A percentile compares a stretch with the other conserved stretches of the same genome.
These are phyloP conservation scores for Cyprinodon diabolis DNA, from an alignment of 2,797 vertebrate species.

Conservation along the genomic window DNA sequence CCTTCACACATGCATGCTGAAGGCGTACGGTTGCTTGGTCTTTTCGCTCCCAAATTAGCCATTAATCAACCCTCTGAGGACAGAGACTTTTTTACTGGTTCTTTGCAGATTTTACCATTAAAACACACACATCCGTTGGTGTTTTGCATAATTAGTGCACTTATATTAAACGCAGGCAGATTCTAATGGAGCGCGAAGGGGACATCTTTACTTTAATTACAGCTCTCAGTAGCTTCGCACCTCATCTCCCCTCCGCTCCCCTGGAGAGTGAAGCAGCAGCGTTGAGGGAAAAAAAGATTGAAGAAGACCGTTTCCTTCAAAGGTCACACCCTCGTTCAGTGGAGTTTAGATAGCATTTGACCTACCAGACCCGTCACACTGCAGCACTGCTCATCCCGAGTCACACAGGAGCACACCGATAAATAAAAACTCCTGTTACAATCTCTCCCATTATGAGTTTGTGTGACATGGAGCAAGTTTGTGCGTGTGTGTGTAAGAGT, in stretches of 20 bases:
- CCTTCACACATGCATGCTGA: constrained; percentile 57
- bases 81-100: constrained; percentile 1
- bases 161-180: constrained; percentile 63
- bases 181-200: constrained; percentile 67
- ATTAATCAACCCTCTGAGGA: constrained; percentile 62
- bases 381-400: constrained; percentile 33
- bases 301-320: constrained; percentile 55
- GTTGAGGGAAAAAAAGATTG: constrained; percentile 52
- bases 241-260: constrained; percentile 40
- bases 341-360: constrained; percentile 68
- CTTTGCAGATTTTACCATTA: constrained; percentile 44
- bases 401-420: constrained; percentile 39
- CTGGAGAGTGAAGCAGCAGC: constrained; percentile 25
- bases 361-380: constrained; percentile 49
- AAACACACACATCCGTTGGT: constrained; percentile 44
- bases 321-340: constrained; percentile 59
- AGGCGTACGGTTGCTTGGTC: constrained; percentile 1
- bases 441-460: constrained; percentile 10
- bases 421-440: constrained; percentile 18
- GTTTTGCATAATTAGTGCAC: constrained; percentile 70
- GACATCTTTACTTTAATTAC: constrained; percentile 76
- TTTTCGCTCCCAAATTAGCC: constrained; percentile 57
- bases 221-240: constrained; percentile 53
- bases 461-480: not conserved
- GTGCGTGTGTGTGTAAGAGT: not conserved